Conservation (phyloP, 1,140 invertebrate genomes). For the Oryzaephilus surinamensis region DNA sequence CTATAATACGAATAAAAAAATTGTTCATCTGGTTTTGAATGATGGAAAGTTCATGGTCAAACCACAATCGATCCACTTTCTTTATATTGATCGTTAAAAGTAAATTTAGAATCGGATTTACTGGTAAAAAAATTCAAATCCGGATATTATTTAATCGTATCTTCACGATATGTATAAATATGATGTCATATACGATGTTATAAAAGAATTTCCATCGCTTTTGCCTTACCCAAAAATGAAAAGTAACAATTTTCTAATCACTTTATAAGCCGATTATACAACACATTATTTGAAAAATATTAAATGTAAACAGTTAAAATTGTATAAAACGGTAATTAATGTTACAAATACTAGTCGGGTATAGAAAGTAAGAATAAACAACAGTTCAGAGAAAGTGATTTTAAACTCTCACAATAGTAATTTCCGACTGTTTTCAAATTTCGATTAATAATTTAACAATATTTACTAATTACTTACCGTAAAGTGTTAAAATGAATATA, state of each 20-base stretch:
- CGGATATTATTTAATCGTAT: not conserved
- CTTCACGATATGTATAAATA: not conserved
- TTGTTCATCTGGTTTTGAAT: slow-evolving; percentile 3
- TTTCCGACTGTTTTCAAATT: no score
- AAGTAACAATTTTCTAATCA: not conserved
- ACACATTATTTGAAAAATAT: no score
- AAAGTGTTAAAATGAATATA: no score
- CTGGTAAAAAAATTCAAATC: not conserved
- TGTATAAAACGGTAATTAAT: no score
- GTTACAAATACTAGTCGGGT: no score
- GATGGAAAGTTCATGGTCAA: slow-evolving; percentile 11
- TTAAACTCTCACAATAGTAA: no score
- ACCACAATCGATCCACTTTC: slow-evolving; percentile 9
- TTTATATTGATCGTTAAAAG: not conserved
- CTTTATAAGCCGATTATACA: no score
- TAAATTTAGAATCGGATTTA: not conserved
- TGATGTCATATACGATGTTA: not conserved
- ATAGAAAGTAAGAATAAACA: no score
- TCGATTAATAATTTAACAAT: no score
- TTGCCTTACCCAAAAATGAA: not conserved
- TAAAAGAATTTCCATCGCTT: not conserved
- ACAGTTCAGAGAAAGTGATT: no score
- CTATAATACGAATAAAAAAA: slow-evolving; percentile 3
- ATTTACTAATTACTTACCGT: no score
- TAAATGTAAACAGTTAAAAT: no score